These are phyloP conservation scores for Ligdia adustata DNA, from an alignment of 2,888 invertebrate genomes.

Conservation along the genomic window DNA sequence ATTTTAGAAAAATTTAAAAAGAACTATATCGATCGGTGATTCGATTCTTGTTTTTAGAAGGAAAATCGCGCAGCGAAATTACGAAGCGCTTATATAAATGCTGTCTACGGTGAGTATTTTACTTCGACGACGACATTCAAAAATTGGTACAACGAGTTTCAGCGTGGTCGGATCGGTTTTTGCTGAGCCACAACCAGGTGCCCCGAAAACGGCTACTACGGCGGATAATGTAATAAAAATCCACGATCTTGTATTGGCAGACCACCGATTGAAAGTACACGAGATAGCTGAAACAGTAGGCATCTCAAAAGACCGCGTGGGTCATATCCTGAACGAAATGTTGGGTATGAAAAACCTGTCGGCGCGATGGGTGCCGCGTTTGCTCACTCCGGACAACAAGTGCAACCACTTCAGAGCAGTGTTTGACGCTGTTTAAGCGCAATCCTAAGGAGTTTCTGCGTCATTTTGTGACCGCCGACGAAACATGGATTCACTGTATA, in stretches of 20 bases:
- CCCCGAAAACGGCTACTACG: conserved; percentile 32
- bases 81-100: conserved; percentile 35
- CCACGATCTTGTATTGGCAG: conserved; percentile 24
- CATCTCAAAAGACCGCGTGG: conserved; percentile 38
- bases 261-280: conserved; percentile 16
- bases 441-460: conserved; percentile 43
- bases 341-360: conserved; percentile 1
- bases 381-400: conserved; percentile 1
- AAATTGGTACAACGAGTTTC: conserved; percentile 35
- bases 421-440: conserved; percentile 35
- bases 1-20: conserved; percentile 12
- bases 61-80: conserved; percentile 27
- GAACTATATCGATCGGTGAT: conserved; percentile 18
- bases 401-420: background rate
- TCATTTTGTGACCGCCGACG: conserved; percentile 48
- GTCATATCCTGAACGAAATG: conserved; percentile 39
- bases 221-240: conserved; percentile 41
- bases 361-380: conserved; percentile 3
- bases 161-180: conserved; percentile 32
- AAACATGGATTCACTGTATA: conserved; percentile 47
- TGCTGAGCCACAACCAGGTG: conserved; percentile 30
- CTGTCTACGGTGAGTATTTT: conserved; percentile 28
- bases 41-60: conserved; percentile 25
- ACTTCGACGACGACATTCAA: conserved; percentile 32
- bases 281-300: too few relatives aligned